phyloP scores from a whole-genome alignment of 2,797 vertebrate species.

The Aselliscus stoliczkanus region DNA sequence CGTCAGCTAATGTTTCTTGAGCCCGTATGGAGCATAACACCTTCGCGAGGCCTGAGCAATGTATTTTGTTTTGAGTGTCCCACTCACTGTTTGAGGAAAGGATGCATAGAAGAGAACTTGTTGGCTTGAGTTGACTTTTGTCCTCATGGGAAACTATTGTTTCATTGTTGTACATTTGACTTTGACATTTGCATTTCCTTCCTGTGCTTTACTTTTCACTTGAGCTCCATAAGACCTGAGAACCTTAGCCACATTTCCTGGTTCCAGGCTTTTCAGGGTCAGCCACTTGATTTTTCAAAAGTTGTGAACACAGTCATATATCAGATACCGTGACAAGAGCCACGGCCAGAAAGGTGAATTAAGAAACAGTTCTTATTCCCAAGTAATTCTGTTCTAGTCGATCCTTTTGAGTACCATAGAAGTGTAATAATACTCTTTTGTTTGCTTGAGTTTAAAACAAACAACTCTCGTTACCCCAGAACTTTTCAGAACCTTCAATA shows the following conservation, averaged over 20 bases:
- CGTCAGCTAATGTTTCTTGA: conserved; percentile 35
- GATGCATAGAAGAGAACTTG: not conserved
- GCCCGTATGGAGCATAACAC: not conserved
- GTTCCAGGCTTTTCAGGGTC: not conserved
- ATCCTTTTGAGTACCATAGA: not conserved
- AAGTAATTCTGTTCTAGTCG: not conserved
- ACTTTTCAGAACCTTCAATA: not conserved
- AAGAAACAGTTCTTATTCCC: not conserved
- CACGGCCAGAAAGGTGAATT: not conserved
- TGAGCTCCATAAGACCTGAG: not conserved
- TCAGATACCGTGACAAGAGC: not conserved
- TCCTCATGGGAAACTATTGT: not conserved
- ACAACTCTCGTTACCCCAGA: not conserved
- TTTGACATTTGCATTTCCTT: not conserved
- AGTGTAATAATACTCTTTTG: not conserved
- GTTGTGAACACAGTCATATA: not conserved
- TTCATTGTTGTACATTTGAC: not conserved
- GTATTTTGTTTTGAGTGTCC: not conserved
- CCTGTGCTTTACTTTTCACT: not conserved
- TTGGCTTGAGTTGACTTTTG: not conserved
- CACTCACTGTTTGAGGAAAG: not conserved
- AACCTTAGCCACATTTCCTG: not conserved
- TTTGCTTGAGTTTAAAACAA: not conserved
- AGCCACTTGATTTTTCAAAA: not conserved
- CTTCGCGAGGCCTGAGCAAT: not conserved